Base-by-base conservation (phyloP, 2,797 vertebrate genomes). In the Leptodactylus fallax region DNA sequence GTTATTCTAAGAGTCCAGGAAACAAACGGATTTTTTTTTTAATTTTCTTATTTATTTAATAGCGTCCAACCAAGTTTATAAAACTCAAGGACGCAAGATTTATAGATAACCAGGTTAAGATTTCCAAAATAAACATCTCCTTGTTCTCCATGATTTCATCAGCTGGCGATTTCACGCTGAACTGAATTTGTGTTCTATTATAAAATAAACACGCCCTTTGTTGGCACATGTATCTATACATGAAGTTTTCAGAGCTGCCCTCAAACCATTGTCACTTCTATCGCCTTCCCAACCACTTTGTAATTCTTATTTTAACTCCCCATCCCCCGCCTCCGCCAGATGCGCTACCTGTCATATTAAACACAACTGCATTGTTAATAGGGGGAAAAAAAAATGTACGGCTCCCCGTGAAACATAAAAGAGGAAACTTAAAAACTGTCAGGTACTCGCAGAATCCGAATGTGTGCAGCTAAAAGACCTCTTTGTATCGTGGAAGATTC, bases 291-390 rank as follows among this genome's bases (percentile, higher is more conserved):
- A 91, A 92, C 88, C 86, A 90, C 89, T 91, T 91, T 90, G 92
- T 91, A 90, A 89, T 91, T 92, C 93, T 90, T 65, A 91, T 94
- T 95, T 93, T 91, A 60, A 21, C 36, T 19, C 21, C 67, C 25
- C 36, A n/a, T 11, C 56, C 56, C 90, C 91, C 89, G 12, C 72
- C 72, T 85, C 89, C 86, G 94, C 89, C 91, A 92, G 91, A 92
- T 91, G 71, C 89, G 19, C 27, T 93, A 93, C 87, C 90, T 91
- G 90, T 92, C 92, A 84, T 91, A 91, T 92, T 91, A 94, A 96
- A 93, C 89, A 92, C 87, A 91, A 69, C 85, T 23, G 80, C 92
- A 91, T 91, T 90, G 93, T 90, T 93, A 94, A 94, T 94, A 94
- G 91, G 69, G 91, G 91, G 91, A 91, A 90, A 92, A 51, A 94